A percentile compares a stretch with the other conserved stretches of the same genome.
These are phyloP conservation scores for Karalla daura DNA, from an alignment of 2,797 vertebrate genomes.

Conservation along the genomic window DNA sequence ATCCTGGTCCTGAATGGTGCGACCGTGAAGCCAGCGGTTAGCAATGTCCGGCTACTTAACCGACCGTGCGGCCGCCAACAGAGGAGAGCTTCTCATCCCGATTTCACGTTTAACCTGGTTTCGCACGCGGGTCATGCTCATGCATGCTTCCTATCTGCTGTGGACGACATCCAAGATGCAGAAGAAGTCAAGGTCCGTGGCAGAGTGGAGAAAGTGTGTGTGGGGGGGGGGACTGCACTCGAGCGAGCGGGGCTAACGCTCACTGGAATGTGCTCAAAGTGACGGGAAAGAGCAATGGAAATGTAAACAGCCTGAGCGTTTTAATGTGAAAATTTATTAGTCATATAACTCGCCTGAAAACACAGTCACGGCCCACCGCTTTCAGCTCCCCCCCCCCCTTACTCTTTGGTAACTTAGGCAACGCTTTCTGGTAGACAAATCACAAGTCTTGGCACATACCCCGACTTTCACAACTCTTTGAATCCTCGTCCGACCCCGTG, in stretches of 20 bases:
- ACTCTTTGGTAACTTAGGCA: constrained; percentile 39
- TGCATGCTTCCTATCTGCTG: constrained; percentile 13
- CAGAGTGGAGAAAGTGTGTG: no score
- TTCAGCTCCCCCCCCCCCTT: constrained; percentile 3
- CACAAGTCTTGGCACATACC: constrained; percentile 24
- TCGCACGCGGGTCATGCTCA: constrained; percentile 14
- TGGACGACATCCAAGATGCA: constrained; percentile 21
- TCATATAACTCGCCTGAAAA: constrained; percentile 8
- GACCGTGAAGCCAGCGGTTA: neutral
- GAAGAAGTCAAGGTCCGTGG: neutral
- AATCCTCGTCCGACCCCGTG: constrained; percentile 19
- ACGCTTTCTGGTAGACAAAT: constrained; percentile 38
- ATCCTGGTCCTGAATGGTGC: neutral
- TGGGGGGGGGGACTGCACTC: no score
- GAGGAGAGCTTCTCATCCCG: neutral
- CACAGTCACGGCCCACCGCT: constrained; percentile 13
- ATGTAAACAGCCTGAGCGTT: neutral
- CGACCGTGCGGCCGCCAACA: neutral
- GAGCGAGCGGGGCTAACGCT: neutral
- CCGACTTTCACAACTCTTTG: constrained; percentile 18
- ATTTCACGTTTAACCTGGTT: constrained; percentile 19
- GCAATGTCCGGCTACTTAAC: neutral
- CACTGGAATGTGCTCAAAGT: constrained; percentile 4
- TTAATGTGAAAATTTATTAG: neutral
- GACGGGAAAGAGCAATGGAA: neutral